Evolutionary conservation across 2,888 invertebrate species (phyloP), one percentile per base, ranked within the genome.

Genomic region (Nemurella pictetii): DNA sequence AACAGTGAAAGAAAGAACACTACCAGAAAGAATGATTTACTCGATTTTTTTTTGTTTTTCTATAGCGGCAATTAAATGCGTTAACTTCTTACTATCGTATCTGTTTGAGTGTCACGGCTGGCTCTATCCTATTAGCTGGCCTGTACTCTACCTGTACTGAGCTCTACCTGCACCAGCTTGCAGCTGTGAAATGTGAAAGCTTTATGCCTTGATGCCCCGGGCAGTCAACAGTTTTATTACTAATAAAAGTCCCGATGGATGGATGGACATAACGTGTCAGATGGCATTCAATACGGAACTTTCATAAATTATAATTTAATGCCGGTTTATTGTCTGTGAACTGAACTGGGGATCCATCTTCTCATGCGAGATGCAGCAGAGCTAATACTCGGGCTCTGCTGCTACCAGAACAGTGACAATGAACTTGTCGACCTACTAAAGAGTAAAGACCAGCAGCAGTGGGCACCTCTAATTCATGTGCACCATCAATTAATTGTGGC

Each of bases 111-210:
- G 55, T 55, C 55, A 55, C 35, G 35, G 35, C 35, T 55, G 55
- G 55, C 55, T 55, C 55, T 15, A 20, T 55, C 3, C 55, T 20
- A 55, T 55, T 55, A 55, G 15, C 20, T 55, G 20, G 55, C 55
- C 12, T 55, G 55, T 55, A 55, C 55, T 55, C 55, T 55, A 55
- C 55, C 55, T 55, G 55, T 12, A 35, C 4, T n/a, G n/a, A n/a
- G n/a, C n/a, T n/a, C n/a, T n/a, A 12, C 55, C 20, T 55, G 20
- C 55, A 55, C 55, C 55, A 55, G 55, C 55, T 55, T 55, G 55
- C 55, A 55, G 55, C 55, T 55, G 82, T 55, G 82, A 82, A 82
- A 82, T 82, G 82, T 82, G 82, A 82, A 82, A 82, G 82, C 82
- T 82, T 82, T 20, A 82, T 78, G 29, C 30, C 78, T 78, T 78